Evolutionary conservation across 1,140 invertebrate genomes (phyloP), one percentile per base, ranked within the genome.

Genomic region (Temnothorax longispinosus): DNA sequence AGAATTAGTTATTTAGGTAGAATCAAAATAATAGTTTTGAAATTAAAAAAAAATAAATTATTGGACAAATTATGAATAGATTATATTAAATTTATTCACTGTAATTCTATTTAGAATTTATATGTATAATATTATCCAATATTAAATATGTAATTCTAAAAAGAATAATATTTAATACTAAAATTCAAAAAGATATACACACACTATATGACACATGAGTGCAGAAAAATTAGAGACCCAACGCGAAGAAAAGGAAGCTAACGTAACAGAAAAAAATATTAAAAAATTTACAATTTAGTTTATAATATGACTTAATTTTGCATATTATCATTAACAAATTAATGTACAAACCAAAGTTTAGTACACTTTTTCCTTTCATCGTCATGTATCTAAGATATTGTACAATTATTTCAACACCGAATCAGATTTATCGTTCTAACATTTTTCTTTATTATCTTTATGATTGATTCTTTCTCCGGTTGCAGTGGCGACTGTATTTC

Each of bases 381-480:
- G 10, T 35, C 8, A 38, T 3, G 5, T 27, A 52, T 52, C 27
- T 21, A 13, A 18, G n/a, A 67, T n/a, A 27, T 27, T 27, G 27
- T 27, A 65, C 15, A 35, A 32, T 7, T 72, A 15, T 52, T 52
- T 52, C 27, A 10, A 54, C 15, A n/a, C 21, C 15, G 21, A 75
- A 0, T 41, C 35, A n/a, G 6, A 38, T 41, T 52, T 54, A 72
- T 72, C 0, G 10, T 38, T 38, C 1, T 54, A 62, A 62, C 10
- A 62, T 62, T 64, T 77, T 3, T 77, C 75, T 64, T 5, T 27
- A 47, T 62, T 62, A 77, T 44, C 38, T 47, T 64, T 47, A 11
- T 44, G 15, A 76, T n/a, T 8, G 10, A 77, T 77, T 47, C 41
- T 64, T 77, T 62, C 15, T 27, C 11, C 11, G 15, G 41, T 21